Evolutionary conservation across 2,797 vertebrate genomes (phyloP).

Genomic region (Carapus acus): DNA sequence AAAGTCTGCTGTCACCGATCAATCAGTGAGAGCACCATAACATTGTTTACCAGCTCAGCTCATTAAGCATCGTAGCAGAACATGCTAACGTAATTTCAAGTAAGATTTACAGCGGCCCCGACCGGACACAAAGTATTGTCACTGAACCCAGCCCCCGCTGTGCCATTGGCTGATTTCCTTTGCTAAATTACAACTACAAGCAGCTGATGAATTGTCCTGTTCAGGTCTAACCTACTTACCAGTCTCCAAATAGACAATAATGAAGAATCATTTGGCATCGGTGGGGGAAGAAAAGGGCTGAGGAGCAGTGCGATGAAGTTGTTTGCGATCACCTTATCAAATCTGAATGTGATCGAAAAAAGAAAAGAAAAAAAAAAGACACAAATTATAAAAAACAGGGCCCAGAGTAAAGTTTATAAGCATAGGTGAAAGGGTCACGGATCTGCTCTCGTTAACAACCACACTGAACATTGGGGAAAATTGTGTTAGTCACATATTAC

Average conservation of each 20-base stretch:
- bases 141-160: constrained; percentile 54
- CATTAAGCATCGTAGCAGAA: constrained; percentile 72
- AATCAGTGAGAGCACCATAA: constrained; percentile 58
- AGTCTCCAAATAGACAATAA: constrained; percentile 64
- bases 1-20: constrained; percentile 63
- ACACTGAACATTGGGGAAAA: constrained; percentile 5
- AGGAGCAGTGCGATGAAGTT: constrained; percentile 47
- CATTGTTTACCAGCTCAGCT: constrained; percentile 69
- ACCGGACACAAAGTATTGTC: constrained; percentile 51
- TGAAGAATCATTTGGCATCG: constrained; percentile 65
- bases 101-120: constrained; percentile 65
- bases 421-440: constrained; percentile 31
- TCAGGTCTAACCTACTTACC: constrained; percentile 67
- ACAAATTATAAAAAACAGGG: no score
- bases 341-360: constrained; percentile 22
- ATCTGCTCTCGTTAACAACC: constrained; percentile 30
- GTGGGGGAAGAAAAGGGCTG: no score
- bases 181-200: constrained; percentile 66
- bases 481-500: no score
- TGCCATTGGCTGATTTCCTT: constrained; percentile 52
- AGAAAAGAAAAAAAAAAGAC: constrained; percentile 14
- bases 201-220: constrained; percentile 64
- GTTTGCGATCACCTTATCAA: constrained; percentile 46
- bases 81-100: constrained; percentile 75
- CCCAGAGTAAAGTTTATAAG: no score